phyloP scores from a whole-genome alignment of 2,888 invertebrate species.

The Pseudanteris insignis region DNA sequence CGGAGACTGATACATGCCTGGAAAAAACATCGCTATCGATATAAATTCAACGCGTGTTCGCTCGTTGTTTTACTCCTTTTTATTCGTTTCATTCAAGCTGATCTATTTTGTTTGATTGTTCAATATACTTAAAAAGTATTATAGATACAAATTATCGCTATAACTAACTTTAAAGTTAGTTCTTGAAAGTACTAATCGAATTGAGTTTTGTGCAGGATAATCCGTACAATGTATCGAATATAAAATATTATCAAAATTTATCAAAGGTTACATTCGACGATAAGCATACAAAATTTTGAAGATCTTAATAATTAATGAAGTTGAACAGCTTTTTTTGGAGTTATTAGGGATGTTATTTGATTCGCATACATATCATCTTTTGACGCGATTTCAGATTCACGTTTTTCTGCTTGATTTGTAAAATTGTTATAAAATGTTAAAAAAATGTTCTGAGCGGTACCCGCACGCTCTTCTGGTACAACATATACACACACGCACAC shows the following conservation, averaged over 20 bases:
- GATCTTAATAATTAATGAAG: no score
- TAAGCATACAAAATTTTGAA: no score
- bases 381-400: slow-evolving; percentile 2
- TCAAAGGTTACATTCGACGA: no score
- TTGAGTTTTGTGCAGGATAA: slow-evolving; percentile 29
- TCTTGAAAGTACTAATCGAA: slow-evolving; percentile 37
- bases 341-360: no score
- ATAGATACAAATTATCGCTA: slow-evolving; percentile 24
- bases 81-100: slow-evolving; percentile 29
- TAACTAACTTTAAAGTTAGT: slow-evolving; percentile 38
- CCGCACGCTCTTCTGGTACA: slow-evolving; percentile 38
- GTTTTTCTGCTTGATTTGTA: slow-evolving; percentile 11
- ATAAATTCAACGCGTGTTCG: slow-evolving; percentile 47
- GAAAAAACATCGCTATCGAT: slow-evolving; percentile 55
- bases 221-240: slow-evolving; percentile 21
- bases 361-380: no score
- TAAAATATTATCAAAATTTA: slow-evolving; percentile 19
- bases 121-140: slow-evolving; percentile 17
- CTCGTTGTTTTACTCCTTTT: slow-evolving; percentile 19
- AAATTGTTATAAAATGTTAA: no score
- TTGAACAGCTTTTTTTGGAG: no score
- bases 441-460: slow-evolving; percentile 15
- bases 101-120: no score
- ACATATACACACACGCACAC: slow-evolving; percentile 35
- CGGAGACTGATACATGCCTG: slow-evolving; percentile 54